Base-by-base conservation (phyloP, 1,140 invertebrate species). In the Thereuonema tuberculata region DNA sequence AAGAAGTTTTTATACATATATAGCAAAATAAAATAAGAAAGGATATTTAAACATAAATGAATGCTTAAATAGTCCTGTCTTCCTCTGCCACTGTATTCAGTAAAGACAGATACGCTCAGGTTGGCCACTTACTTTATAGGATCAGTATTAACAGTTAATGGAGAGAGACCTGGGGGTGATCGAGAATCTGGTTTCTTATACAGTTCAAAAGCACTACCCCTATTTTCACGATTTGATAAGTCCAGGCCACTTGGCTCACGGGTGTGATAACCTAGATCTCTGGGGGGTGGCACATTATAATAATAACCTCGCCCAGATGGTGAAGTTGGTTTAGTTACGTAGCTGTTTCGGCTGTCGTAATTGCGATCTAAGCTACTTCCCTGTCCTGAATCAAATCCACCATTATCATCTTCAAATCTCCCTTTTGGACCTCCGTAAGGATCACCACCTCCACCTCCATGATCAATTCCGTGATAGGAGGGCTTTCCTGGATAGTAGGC, bases 191-290 rank as follows among this genome's bases (percentile, higher is more conserved):
- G 89, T 74, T 95, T 95, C 66, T 88, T 84, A 71, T 96, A 96
- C 29, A 95, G 76, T 70, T 96, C 92, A 72, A 96, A 96, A 12
- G 93, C 93, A 65, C 89, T 93, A n/a, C 89, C 89, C 50, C 89
- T 77, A 69, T 93, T 88, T 71, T 93, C 90, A 67, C 88, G 86
- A 15, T 88, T 87, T 3, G 85, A 84, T 65, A 90, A 74, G 73
- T 90, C 87, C 28, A 83, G 67, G 29, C 76, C 74, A 64, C 77
- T 79, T 0, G 77, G 74, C 66, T 82, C 77, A 61, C 76, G 68
- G 48, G 77, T 76, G 56, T 81, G 79, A 43, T 59, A 29, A 1
- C 64, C 68, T 2, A 67, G 61, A n/a, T 75, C 70, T 61, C 71
- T 71, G n/a, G 76, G 72, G 2, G 77, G 74, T 20, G 78, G 75